phyloP scores from a whole-genome alignment of 2,888 invertebrate species.

The Watsonalla binaria region DNA sequence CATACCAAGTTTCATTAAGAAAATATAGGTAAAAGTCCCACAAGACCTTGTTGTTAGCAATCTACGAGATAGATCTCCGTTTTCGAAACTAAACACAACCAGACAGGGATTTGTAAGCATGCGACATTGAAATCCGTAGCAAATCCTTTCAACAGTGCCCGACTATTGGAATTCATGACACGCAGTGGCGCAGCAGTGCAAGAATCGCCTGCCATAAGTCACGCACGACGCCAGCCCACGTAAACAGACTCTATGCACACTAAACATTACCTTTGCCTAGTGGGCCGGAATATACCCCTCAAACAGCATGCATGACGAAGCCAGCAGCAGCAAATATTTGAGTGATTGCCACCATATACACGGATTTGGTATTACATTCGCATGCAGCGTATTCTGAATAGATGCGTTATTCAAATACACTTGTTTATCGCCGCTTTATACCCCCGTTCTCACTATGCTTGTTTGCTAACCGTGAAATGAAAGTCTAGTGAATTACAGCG shows the following conservation, averaged over 20 bases:
- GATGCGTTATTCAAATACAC: background rate
- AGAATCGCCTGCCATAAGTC: background rate
- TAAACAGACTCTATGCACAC: constrained; percentile 14
- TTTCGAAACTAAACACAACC: no score
- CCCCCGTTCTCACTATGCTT: constrained; percentile 9
- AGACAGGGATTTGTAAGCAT: no score
- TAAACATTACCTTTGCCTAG: constrained; percentile 50
- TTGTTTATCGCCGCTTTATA: constrained; percentile 2
- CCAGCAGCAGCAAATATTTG: constrained; percentile 50
- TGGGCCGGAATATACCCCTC: constrained; percentile 31
- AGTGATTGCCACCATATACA: constrained; percentile 45
- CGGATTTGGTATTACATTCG: constrained; percentile 16
- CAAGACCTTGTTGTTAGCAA: no score
- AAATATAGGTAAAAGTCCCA: no score
- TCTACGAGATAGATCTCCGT: no score
- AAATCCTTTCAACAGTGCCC: background rate
- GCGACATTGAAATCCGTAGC: background rate
- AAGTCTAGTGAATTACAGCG: constrained; percentile 5
- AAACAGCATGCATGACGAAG: constrained; percentile 27
- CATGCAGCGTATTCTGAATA: background rate
- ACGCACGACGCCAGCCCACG: background rate
- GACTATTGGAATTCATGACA: constrained; percentile 1
- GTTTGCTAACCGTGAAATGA: constrained; percentile 15
- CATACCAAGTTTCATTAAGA: no score
- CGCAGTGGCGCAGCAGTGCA: background rate